Evolutionary conservation across 2,888 invertebrate genomes (phyloP).

Genomic region (Volucella inanis): DNA sequence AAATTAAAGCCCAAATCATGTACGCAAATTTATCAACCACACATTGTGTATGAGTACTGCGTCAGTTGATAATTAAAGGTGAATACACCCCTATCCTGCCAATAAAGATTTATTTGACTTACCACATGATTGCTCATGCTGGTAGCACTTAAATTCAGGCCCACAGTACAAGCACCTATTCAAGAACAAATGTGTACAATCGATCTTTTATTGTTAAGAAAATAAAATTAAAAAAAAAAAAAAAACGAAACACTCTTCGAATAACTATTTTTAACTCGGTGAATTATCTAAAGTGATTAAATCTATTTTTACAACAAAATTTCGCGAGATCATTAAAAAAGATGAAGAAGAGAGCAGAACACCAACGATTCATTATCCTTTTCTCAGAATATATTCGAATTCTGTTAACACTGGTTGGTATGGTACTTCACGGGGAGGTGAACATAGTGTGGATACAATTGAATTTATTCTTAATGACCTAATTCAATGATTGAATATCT

Average conservation of each 20-base stretch:
- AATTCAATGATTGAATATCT: constrained; percentile 52
- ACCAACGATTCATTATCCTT: neutral
- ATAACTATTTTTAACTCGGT: constrained; percentile 3
- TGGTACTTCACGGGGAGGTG: constrained; percentile 23
- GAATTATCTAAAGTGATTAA: constrained; percentile 23
- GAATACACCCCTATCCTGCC: neutral
- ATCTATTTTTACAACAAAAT: constrained; percentile 24
- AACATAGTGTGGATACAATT: constrained; percentile 14
- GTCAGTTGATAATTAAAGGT: constrained; percentile 7
- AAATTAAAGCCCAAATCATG: neutral
- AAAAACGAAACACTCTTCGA: neutral
- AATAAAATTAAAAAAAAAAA: constrained; percentile 17
- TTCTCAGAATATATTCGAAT: neutral
- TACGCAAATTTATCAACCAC: too few species aligned
- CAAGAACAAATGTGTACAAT: too few species aligned
- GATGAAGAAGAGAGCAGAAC: constrained; percentile 4
- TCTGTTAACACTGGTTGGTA: neutral
- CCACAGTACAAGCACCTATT: too few species aligned
- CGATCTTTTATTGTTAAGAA: neutral
- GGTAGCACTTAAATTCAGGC: too few species aligned
- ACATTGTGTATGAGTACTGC: neutral
- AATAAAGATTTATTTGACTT: too few species aligned
- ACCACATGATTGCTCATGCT: too few species aligned
- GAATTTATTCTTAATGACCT: constrained; percentile 52
- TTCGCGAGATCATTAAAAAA: constrained; percentile 3